Percentiles rank a stretch among this genome's conserved stretches.
phyloP scores from a whole-genome alignment of 2,113 vertebrate genomes.

The Aramus guarauna region DNA sequence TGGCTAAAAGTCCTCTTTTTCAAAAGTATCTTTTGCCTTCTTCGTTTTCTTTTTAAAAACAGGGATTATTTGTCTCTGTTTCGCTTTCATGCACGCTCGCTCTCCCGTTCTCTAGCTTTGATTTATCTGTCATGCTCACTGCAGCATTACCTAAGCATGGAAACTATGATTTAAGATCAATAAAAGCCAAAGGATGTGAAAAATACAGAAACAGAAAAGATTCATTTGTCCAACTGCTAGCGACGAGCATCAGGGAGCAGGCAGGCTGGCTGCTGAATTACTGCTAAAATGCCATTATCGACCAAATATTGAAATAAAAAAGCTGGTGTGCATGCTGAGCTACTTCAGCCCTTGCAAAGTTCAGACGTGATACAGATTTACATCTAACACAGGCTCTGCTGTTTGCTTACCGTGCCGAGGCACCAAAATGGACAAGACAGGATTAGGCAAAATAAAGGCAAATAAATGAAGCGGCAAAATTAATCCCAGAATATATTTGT shows the following conservation, averaged over 20 bases:
- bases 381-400: not conserved
- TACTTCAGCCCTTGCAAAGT: not conserved
- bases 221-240: not conserved
- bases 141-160: conserved; percentile 42
- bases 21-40: conserved; percentile 24
- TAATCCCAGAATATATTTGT: not conserved
- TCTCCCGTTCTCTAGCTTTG: conserved; percentile 2
- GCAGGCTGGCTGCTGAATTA: not conserved
- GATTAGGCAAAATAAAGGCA: not conserved
- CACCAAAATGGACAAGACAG: not conserved
- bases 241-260: not conserved
- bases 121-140: conserved; percentile 32
- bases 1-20: conserved; percentile 15
- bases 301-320: not conserved
- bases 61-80: conserved; percentile 54
- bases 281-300: not conserved
- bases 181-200: conserved; percentile 30
- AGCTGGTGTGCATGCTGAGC: not conserved
- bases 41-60: conserved; percentile 30
- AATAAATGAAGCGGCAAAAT: not conserved
- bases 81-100: not conserved
- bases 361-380: not conserved
- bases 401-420: not conserved
- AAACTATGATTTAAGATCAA: conserved; percentile 51
- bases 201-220: conserved; percentile 10